A percentile compares a stretch with the other conserved stretches of the same genome.
phyloP scores from a whole-genome alignment of 2,113 vertebrate genomes.

The Atlantisia rogersi region DNA sequence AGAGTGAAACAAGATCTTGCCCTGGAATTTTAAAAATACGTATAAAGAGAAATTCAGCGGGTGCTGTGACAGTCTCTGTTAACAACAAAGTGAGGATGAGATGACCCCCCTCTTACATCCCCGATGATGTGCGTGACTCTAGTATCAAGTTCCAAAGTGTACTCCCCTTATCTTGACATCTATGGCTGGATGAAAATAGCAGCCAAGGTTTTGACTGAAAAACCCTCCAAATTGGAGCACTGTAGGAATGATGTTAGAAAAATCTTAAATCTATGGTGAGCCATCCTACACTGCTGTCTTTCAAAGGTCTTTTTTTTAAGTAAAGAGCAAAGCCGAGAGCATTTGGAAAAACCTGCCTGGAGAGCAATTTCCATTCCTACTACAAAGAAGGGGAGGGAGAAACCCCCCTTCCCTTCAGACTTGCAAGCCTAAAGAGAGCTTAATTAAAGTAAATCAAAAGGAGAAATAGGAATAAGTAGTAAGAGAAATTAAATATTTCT shows the following conservation, averaged over 20 bases:
- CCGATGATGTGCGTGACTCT: conserved; percentile 1
- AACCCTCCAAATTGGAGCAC: not conserved
- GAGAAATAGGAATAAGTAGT: not conserved
- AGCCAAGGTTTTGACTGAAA: not conserved
- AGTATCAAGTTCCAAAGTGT: not conserved
- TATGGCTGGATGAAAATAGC: conserved; percentile 29
- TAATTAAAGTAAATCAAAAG: conserved; percentile 28
- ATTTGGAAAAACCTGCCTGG: not conserved
- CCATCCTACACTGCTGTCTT: not conserved
- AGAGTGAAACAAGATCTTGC: not conserved
- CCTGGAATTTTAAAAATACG: conserved; percentile 10
- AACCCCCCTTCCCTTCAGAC: not conserved
- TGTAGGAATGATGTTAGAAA: not conserved
- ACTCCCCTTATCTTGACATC: conserved; percentile 2
- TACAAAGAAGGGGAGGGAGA: not conserved
- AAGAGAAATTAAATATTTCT: conserved; percentile 1
- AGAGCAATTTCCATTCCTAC: not conserved
- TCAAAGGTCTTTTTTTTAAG: not conserved
- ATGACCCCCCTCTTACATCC: not conserved
- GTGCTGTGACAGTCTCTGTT: not conserved
- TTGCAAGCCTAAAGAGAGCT: not conserved
- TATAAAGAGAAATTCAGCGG: not conserved
- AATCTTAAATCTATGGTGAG: not conserved
- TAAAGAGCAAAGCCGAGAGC: not conserved
- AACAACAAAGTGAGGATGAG: not conserved